Evolutionary conservation across 2,888 invertebrate genomes (phyloP).

Genomic region (Mamestra brassicae): DNA sequence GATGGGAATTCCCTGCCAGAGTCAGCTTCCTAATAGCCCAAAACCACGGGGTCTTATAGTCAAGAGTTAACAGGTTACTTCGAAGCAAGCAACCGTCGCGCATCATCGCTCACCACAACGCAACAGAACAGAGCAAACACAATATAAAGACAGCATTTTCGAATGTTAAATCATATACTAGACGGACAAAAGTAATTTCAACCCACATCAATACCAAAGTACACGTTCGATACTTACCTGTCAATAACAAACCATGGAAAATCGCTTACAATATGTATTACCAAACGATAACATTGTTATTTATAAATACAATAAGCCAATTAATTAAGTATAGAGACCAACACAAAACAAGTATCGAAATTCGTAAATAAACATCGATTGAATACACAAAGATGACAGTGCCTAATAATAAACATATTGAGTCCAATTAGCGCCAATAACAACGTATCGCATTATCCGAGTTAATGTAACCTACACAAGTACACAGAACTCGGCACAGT

Average conservation of each 20-base stretch:
- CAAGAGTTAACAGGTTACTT: too few species aligned
- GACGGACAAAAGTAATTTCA: neutral
- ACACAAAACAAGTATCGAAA: conserved; percentile 40
- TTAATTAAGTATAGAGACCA: conserved; percentile 39
- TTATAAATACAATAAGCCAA: conserved; percentile 40
- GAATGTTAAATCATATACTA: neutral
- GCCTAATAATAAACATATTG: conserved; percentile 49
- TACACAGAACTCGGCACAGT: conserved; percentile 28
- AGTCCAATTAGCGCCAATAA: conserved; percentile 61
- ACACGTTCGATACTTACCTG: neutral
- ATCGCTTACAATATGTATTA: neutral
- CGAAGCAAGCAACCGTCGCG: too few species aligned
- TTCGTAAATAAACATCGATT: conserved; percentile 43
- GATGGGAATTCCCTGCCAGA: too few species aligned
- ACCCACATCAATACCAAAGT: neutral
- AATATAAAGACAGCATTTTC: neutral
- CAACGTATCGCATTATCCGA: conserved; percentile 48
- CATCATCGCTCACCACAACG: too few species aligned
- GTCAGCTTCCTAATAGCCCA: too few species aligned
- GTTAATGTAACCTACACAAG: conserved; percentile 42
- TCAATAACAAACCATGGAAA: conserved; percentile 12
- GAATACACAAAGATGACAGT: conserved; percentile 45
- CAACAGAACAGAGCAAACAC: neutral
- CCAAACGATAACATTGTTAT: conserved; percentile 17
- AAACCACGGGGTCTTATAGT: too few species aligned